Conservation (phyloP, 2,797 vertebrate species). For the Megaceryle alcyon region DNA sequence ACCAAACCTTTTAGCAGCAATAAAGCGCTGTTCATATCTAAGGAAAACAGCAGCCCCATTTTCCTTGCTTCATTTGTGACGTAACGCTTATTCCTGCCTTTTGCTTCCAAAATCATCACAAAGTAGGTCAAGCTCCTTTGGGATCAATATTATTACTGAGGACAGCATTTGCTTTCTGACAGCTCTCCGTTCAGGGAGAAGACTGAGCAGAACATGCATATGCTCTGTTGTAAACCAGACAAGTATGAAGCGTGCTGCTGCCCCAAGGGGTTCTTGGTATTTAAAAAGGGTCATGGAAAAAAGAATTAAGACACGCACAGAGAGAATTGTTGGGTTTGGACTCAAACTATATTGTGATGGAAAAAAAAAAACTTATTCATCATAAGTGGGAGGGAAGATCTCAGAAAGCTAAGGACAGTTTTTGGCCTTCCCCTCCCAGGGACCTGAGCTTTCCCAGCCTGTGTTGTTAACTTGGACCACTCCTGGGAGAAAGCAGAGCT, state of each 20-base stretch:
- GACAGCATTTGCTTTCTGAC: not conserved
- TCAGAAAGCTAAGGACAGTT: not conserved
- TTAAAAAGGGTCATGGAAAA: not conserved
- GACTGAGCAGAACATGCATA: accelerated
- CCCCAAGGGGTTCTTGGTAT: not conserved
- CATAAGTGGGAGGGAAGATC: not conserved
- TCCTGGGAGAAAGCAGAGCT: not conserved
- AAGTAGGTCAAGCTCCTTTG: not conserved
- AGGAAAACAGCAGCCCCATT: not conserved
- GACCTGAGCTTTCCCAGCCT: not conserved
- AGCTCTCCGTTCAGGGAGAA: not conserved
- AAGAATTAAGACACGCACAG: not conserved
- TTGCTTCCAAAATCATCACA: constrained; percentile 28
- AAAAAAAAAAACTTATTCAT: not conserved
- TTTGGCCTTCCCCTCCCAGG: not conserved
- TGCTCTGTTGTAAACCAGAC: not conserved
- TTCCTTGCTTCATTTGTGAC: not conserved
- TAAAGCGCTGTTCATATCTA: not conserved
- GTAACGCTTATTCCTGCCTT: not conserved
- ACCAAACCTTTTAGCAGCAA: not conserved
- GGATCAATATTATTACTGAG: constrained; percentile 12
- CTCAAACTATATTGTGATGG: not conserved
- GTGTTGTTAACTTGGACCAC: accelerated
- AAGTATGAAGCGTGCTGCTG: not conserved
- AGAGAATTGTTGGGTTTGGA: not conserved